Conservation (phyloP, 2,113 vertebrate species). For the Clarias magur region DNA sequence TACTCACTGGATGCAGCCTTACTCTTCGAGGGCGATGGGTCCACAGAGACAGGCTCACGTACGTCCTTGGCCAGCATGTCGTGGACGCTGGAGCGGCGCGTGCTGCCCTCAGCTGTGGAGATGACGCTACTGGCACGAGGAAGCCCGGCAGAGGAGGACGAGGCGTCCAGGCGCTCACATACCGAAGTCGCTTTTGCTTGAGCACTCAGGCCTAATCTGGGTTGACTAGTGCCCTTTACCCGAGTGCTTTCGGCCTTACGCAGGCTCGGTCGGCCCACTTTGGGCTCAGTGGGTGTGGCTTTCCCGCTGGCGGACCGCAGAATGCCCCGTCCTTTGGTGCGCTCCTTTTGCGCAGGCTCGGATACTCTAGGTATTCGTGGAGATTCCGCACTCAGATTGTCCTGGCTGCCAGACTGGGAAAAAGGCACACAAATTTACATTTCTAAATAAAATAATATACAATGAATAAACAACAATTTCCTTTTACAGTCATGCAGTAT, state of each 20-base stretch:
- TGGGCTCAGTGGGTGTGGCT: conserved; percentile 71
- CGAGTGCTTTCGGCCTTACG: conserved; percentile 82
- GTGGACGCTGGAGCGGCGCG: conserved; percentile 95
- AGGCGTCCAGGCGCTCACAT: conserved; percentile 77
- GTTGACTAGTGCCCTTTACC: conserved; percentile 73
- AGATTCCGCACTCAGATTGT: conserved; percentile 89
- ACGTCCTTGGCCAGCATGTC: conserved; percentile 94
- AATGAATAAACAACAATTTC: too few relatives aligned
- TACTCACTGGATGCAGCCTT: conserved; percentile 93
- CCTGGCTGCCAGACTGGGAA: conserved; percentile 84
- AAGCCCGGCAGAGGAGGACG: conserved; percentile 74
- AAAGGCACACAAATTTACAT: conserved; percentile 31
- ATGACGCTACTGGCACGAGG: conserved; percentile 97
- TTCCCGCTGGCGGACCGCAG: conserved; percentile 85
- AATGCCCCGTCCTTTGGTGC: conserved; percentile 76
- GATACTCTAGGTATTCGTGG: conserved; percentile 81
- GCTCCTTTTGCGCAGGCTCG: conserved; percentile 80
- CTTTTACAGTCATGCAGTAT: background rate
- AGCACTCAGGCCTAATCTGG: conserved; percentile 68
- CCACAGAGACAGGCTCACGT: conserved; percentile 84
- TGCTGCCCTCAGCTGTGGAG: conserved; percentile 93
- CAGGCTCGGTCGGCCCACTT: conserved; percentile 70
- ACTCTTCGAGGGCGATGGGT: conserved; percentile 72
- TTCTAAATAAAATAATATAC: background rate
- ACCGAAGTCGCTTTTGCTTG: conserved; percentile 78